A percentile compares a stretch with the other conserved stretches of the same genome.
Conservation (phyloP, 2,797 vertebrate species). For the Gadopsis bispinosus region DNA sequence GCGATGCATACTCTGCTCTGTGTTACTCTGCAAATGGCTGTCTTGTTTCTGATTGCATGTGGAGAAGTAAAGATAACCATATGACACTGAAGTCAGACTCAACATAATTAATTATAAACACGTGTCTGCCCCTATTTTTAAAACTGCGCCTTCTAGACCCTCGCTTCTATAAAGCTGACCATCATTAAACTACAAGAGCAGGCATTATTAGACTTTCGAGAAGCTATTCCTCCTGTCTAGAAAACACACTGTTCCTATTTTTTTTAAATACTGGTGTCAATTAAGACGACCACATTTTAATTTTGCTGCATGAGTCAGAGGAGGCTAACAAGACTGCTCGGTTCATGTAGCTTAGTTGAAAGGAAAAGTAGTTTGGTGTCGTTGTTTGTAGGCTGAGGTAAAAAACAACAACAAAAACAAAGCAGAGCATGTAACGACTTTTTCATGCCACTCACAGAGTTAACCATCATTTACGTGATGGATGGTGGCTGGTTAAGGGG, state of each 20-base stretch:
- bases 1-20: conserved; percentile 74
- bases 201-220: conserved; percentile 50
- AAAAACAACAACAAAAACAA: conserved; percentile 3
- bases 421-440: conserved; percentile 36
- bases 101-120: conserved; percentile 85
- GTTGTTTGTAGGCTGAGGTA: conserved; percentile 58
- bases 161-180: conserved; percentile 61
- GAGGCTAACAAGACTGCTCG: conserved; percentile 43
- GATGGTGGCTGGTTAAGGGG: conserved; percentile 40
- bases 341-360: conserved; percentile 61
- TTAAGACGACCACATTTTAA: conserved; percentile 68
- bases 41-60: conserved; percentile 85
- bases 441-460: conserved; percentile 57
- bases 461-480: conserved; percentile 69
- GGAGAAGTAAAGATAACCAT: conserved; percentile 86
- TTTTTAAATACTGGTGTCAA: conserved; percentile 59
- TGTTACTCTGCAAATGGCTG: conserved; percentile 77
- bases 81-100: conserved; percentile 83
- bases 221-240: conserved; percentile 51
- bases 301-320: conserved; percentile 65
- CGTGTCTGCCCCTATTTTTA: conserved; percentile 71
- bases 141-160: conserved; percentile 53
- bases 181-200: conserved; percentile 54
- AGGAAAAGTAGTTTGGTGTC: conserved; percentile 66
- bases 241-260: conserved; percentile 64